Evolutionary conservation across 2,888 invertebrate species (phyloP), one percentile per base, ranked within the genome.

Genomic region (Hyles lineata): DNA sequence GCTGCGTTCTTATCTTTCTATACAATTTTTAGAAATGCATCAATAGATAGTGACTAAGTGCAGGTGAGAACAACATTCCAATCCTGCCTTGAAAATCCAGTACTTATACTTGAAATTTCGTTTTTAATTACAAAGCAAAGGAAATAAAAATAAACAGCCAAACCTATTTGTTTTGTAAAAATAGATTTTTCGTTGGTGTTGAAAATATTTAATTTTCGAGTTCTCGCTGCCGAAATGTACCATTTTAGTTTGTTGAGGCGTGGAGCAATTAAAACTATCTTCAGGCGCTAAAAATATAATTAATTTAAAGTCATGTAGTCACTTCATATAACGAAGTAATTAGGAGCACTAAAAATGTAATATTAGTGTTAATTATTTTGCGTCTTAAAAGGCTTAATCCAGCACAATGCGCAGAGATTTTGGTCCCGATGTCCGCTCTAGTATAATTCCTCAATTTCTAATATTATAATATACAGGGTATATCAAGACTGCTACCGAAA

Each of bases 11-110:
- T 74, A 78, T 79, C 80, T 79, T 77, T 82, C 78, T 80, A 81
- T 85, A 85, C 83, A 82, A 83, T 85, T 86, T 84, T 82, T 76
- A 74, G 77, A 78, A 76, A 84, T 80, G 79, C 77, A 80, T 82
- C 78, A 80, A 81, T 78, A 76, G 74, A 76, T 80, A 73, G 67
- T 35, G 23, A 43, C 32, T 58, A 72, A 67, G 67, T 35, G 35
- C 23, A 67, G 35, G 19, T 72, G 32, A 58, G 25, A 9, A 32
- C 32, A 62, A 55, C 72, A 72, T 67, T 29, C 67, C 17, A 55
- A 32, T 8, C 58, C 59, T 52, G n/a, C n/a, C 19, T 55, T 19
- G 5, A 25, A 61, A 61, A 32, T 17, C 6, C 2, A 11, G 25
- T 29, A 25, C 9, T 8, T 60, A 5, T 25, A 60, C 21, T 23